Conservation (phyloP, 2,888 invertebrate genomes). For the Opisthograptis luteolata region DNA sequence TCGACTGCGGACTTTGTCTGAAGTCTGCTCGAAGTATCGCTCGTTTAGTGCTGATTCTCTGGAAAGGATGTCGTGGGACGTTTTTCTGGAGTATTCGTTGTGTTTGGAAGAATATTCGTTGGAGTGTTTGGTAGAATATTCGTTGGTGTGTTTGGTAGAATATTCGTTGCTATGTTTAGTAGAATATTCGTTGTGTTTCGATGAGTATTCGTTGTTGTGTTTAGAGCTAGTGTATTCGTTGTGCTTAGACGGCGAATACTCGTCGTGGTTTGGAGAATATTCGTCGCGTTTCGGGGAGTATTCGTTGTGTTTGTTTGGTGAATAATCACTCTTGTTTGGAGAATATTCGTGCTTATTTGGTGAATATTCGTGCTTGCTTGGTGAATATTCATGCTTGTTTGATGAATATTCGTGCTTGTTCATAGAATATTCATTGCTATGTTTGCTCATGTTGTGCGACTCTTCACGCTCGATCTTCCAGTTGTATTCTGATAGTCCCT, state of each 20-base stretch:
- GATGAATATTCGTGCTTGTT: constrained; percentile 15
- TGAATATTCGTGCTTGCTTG: constrained; percentile 29
- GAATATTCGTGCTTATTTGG: constrained; percentile 22
- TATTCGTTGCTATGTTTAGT: constrained; percentile 27
- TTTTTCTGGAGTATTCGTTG: constrained; percentile 84
- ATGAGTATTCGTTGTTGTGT: constrained; percentile 85
- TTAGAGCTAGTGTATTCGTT: constrained; percentile 35
- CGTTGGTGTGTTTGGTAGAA: constrained; percentile 22
- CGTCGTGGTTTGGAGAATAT: constrained; percentile 58
- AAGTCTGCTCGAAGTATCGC: constrained; percentile 90
- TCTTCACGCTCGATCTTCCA: constrained; percentile 73
- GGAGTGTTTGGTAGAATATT: constrained; percentile 17
- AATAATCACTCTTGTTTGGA: constrained; percentile 14
- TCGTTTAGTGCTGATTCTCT: constrained; percentile 94
- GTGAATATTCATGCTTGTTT: constrained; percentile 7
- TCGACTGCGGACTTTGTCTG: constrained; percentile 90
- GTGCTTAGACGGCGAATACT: constrained; percentile 13
- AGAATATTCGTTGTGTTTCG: constrained; percentile 69
- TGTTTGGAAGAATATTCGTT: constrained; percentile 29
- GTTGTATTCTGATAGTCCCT: constrained; percentile 72
- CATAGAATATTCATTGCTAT: constrained; percentile 35
- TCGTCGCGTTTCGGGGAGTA: constrained; percentile 30
- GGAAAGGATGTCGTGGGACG: constrained; percentile 90
- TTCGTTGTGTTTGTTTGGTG: constrained; percentile 14
- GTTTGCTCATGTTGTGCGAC: constrained; percentile 49